These are phyloP conservation scores for Lamellibrachia columna DNA, from an alignment of 2,888 invertebrate genomes.

Conservation along the genomic window DNA sequence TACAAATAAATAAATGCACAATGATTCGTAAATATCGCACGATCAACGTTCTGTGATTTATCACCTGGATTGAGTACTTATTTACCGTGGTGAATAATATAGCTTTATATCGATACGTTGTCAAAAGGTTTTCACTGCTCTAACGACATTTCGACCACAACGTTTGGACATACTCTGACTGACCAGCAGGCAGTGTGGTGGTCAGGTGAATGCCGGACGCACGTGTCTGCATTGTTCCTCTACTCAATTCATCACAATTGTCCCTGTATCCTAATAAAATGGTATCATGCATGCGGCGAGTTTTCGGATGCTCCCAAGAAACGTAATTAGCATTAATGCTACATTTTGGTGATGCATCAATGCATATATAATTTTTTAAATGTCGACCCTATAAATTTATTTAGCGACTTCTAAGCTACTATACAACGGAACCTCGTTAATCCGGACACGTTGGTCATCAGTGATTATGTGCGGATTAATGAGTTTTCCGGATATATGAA, in stretches of 20 bases:
- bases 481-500: too few relatives aligned
- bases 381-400: not conserved
- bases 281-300: not conserved
- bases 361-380: not conserved
- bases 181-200: too few relatives aligned
- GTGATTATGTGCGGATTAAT: too few relatives aligned
- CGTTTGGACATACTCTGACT: too few relatives aligned
- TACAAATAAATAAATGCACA: not conserved
- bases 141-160: too few relatives aligned
- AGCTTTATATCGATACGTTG: too few relatives aligned
- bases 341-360: not conserved
- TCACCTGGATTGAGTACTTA: not conserved
- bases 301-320: not conserved
- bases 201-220: not conserved
- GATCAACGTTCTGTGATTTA: not conserved
- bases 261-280: not conserved
- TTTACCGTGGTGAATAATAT: not conserved
- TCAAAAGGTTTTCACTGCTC: too few relatives aligned
- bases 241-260: too few relatives aligned
- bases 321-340: not conserved
- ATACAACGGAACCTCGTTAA: not conserved
- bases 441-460: not conserved
- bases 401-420: not conserved
- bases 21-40: not conserved
- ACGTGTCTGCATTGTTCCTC: not conserved